Base-by-base conservation (phyloP, 2,113 vertebrate species). In the Poeciliopsis occidentalis region DNA sequence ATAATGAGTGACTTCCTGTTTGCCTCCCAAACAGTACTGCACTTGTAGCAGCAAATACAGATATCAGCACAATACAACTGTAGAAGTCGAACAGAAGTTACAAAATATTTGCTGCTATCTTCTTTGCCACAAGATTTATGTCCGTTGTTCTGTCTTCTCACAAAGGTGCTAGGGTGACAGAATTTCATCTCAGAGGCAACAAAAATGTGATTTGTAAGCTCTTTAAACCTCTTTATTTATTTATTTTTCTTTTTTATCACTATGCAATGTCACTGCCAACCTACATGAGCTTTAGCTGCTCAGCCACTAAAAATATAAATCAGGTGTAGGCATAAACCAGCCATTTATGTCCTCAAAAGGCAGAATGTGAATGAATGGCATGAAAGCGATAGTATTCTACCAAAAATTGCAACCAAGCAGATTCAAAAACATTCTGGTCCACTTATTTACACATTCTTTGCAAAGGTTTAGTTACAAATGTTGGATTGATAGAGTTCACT, bases 1-100 rank as follows among this genome's bases (percentile, higher is more conserved):
- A 54, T 63, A 78, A 63, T 19, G 29, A 60, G 60, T 1, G 44
- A 79, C 60, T 74, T 81, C 66, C 66, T 37, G 29, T 83, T 73
- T 8, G 5, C 62, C 66, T 63, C 60, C 4, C 41, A 54, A 29
- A 70, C 37, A 73, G 41, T 26, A 41, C 65, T 71, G 30, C 54
- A n/a, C 39, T 80, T 67, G 27, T 61, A 65, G 54, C 34, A 57
- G 30, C 29, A 27, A 8, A 60, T 3, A 32, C 3, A 8, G 8
- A 57, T 57, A 57, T 57, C 51, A 57, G 22, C 51, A 57, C 17
- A 57, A n/a, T 10, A 57, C 51, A 57, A 57, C 7, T 54, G 22
- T 22, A 22, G 51, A 24, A 22, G 24, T 22, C 24, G 22, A 54
- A 54, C 51, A 54, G 22, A 54, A 22, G 51, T 57, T n/a, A 57